These are phyloP conservation scores for Phalera bucephala DNA, from an alignment of 2,888 invertebrate species.

Conservation along the genomic window DNA sequence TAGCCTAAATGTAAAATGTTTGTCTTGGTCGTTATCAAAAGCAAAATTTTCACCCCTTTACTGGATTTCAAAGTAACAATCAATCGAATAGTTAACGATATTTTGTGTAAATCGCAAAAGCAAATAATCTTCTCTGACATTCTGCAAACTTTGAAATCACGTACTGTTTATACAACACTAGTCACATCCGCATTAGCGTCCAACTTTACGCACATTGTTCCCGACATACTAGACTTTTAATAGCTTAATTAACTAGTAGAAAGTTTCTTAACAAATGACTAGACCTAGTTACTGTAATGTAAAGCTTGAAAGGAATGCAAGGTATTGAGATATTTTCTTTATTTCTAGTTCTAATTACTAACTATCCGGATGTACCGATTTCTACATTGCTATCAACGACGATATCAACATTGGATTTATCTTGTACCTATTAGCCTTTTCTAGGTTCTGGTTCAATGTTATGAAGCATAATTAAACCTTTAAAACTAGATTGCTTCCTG, in stretches of 20 bases:
- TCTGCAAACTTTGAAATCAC: background rate
- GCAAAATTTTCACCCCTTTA: no score
- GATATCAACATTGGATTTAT: slow-evolving; percentile 20
- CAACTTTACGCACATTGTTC: slow-evolving; percentile 22
- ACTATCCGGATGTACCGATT: slow-evolving; percentile 17
- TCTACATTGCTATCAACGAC: slow-evolving; percentile 19
- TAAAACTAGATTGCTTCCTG: no score
- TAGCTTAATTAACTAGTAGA: slow-evolving; percentile 32
- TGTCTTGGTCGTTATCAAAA: no score
- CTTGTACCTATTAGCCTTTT: no score
- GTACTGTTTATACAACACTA: slow-evolving; percentile 8
- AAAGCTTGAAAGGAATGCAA: slow-evolving; percentile 11
- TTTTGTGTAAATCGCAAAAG: no score
- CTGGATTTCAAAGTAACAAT: no score
- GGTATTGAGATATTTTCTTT: slow-evolving; percentile 31
- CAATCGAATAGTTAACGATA: no score
- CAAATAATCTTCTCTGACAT: no score
- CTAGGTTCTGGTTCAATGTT: no score
- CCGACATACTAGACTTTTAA: slow-evolving; percentile 25
- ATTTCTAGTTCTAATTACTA: slow-evolving; percentile 24
- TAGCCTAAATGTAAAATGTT: no score
- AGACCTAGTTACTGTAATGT: slow-evolving; percentile 14
- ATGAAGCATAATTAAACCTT: no score
- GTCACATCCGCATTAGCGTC: slow-evolving; percentile 20
- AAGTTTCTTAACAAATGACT: slow-evolving; percentile 27